phyloP scores from a whole-genome alignment of 1,140 invertebrate genomes.

The Euwallacea similis region DNA sequence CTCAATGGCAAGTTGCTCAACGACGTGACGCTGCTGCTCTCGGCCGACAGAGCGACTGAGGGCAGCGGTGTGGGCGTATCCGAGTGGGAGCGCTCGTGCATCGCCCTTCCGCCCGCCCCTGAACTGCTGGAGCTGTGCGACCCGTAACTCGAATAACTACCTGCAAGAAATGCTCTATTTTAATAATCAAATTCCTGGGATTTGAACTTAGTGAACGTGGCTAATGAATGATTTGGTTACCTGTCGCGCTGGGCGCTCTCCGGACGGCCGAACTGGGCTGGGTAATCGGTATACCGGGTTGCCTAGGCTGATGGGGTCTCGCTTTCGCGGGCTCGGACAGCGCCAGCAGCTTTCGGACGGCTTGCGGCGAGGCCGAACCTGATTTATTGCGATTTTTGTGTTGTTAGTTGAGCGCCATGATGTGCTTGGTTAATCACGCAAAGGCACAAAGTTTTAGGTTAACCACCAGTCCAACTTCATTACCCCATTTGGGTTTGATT shows the following conservation, averaged over 20 bases:
- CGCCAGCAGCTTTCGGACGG: conserved; percentile 89
- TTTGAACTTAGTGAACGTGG: background rate
- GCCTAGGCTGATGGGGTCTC: conserved; percentile 79
- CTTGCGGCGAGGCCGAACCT: conserved; percentile 93
- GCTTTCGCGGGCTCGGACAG: conserved; percentile 86
- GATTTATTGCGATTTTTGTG: conserved; percentile 42
- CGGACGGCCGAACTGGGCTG: conserved; percentile 57
- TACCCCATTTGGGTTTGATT: too few species aligned
- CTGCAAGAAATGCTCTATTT: conserved; percentile 28
- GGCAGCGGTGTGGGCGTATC: conserved; percentile 82
- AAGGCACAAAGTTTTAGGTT: too few species aligned
- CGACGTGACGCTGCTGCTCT: conserved; percentile 93
- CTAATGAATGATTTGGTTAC: conserved; percentile 41
- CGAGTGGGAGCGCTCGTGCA: conserved; percentile 88
- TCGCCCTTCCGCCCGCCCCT: conserved; percentile 55
- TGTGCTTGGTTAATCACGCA: too few species aligned
- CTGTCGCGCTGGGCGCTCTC: conserved; percentile 53
- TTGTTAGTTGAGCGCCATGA: background rate
- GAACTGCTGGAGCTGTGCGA: conserved; percentile 50
- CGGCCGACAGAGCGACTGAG: conserved; percentile 87
- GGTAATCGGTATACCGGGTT: conserved; percentile 57
- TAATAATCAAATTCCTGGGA: background rate
- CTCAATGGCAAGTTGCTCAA: conserved; percentile 84
- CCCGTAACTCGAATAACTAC: conserved; percentile 53
- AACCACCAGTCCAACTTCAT: too few species aligned